A percentile compares a stretch with the other conserved stretches of the same genome.
Conservation (phyloP, 1,140 invertebrate genomes). For the Pogonus chalceus region DNA sequence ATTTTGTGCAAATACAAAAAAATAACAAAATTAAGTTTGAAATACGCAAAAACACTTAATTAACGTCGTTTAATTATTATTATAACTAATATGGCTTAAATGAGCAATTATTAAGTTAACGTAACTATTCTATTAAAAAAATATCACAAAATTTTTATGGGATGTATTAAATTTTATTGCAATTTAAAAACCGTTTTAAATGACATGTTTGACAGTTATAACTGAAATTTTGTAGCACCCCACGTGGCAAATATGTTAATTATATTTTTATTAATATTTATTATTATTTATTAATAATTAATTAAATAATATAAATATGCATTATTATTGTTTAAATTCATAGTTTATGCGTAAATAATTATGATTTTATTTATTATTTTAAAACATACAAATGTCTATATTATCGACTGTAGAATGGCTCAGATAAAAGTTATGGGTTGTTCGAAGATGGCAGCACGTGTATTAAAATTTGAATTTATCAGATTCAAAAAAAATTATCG, state of each 20-base stretch:
- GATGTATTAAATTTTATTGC: background rate
- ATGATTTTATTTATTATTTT: too few species aligned
- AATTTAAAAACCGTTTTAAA: background rate
- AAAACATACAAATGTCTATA: too few species aligned
- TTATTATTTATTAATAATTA: too few species aligned
- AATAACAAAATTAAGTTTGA: background rate
- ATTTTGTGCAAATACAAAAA: background rate
- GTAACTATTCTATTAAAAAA: background rate
- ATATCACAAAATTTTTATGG: background rate
- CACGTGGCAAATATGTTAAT: constrained; percentile 6
- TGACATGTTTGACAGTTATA: constrained; percentile 3
- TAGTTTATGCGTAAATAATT: too few species aligned
- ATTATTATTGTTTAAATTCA: too few species aligned
- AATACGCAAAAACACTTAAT: background rate
- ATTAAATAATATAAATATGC: too few species aligned
- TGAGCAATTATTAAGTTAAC: background rate
- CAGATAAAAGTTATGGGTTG: too few species aligned
- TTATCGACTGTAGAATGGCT: too few species aligned
- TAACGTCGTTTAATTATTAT: background rate
- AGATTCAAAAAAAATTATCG: too few species aligned
- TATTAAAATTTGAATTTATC: too few species aligned
- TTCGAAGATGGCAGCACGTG: too few species aligned
- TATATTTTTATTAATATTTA: too few species aligned
- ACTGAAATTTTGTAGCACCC: background rate
- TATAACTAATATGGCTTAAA: background rate